These are phyloP conservation scores for Eubasilissa splendida DNA, from an alignment of 2,888 invertebrate species.

Conservation along the genomic window DNA sequence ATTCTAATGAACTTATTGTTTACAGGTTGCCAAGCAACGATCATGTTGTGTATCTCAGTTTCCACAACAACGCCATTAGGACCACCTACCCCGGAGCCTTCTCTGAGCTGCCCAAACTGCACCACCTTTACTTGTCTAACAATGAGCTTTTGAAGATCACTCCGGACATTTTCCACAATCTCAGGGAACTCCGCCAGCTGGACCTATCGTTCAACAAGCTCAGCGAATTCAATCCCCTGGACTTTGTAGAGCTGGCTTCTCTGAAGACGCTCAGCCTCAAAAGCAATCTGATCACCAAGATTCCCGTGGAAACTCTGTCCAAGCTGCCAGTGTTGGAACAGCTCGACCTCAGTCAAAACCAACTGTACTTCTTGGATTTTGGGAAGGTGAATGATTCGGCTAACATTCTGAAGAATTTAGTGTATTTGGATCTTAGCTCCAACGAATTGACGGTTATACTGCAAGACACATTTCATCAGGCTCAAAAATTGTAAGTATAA, in stretches of 20 bases:
- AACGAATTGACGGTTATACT: constrained; percentile 65
- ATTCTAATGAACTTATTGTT: constrained; percentile 50
- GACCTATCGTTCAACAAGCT: constrained; percentile 73
- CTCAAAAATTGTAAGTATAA: constrained; percentile 67
- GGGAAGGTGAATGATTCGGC: constrained; percentile 62
- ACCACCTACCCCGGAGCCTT: constrained; percentile 70
- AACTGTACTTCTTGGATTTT: constrained; percentile 65
- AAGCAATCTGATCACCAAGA: constrained; percentile 66
- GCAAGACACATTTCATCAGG: constrained; percentile 66
- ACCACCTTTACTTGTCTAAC: constrained; percentile 69
- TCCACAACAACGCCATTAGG: constrained; percentile 68
- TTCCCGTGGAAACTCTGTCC: constrained; percentile 66
- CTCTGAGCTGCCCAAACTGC: constrained; percentile 65
- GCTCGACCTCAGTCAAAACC: constrained; percentile 71
- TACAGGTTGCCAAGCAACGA: constrained; percentile 69
- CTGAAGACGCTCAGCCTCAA: constrained; percentile 69
- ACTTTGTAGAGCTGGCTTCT: constrained; percentile 63
- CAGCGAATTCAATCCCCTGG: constrained; percentile 65
- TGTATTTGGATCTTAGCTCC: constrained; percentile 69
- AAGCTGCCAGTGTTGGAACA: constrained; percentile 66
- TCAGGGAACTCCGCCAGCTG: constrained; percentile 67
- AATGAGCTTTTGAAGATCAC: constrained; percentile 69
- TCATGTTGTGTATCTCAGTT: constrained; percentile 66
- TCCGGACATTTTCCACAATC: constrained; percentile 68
- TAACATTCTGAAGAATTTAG: constrained; percentile 63